phyloP scores from a whole-genome alignment of 2,113 vertebrate genomes.

The Callospermophilus lateralis region DNA sequence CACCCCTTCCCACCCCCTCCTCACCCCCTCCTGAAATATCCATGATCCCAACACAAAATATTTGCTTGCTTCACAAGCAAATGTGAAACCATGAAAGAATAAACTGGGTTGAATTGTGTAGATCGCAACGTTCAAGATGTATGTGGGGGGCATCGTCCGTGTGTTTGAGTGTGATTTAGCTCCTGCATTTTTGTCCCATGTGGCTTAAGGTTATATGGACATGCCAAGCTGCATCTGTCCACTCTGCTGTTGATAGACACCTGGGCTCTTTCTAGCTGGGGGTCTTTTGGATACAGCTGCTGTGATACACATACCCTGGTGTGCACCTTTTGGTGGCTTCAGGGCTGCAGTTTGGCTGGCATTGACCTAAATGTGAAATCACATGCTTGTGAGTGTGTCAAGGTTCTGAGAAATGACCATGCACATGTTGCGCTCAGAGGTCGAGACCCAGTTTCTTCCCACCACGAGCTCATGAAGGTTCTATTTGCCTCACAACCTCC shows the following conservation, averaged over 20 bases:
- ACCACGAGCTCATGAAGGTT: accelerated
- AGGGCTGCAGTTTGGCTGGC: accelerated
- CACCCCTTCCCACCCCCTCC: accelerated
- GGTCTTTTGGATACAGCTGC: background rate
- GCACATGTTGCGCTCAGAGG: background rate
- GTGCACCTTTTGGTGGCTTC: background rate
- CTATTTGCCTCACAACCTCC: background rate
- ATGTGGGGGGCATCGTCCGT: accelerated
- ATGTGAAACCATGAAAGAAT: background rate
- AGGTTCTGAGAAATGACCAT: background rate
- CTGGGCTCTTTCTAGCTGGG: accelerated
- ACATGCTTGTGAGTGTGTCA: too few species aligned
- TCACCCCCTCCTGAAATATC: accelerated
- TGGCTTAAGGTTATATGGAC: accelerated
- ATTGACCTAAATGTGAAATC: too few species aligned
- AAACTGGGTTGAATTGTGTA: too few species aligned
- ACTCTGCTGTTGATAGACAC: accelerated
- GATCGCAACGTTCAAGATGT: too few species aligned
- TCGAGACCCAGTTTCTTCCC: background rate
- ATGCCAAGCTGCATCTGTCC: accelerated
- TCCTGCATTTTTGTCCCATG: accelerated
- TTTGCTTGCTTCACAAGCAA: background rate
- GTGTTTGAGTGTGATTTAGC: accelerated
- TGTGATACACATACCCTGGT: accelerated
- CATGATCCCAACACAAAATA: accelerated